Conservation (phyloP, 2,797 vertebrate species). For the Platyrinchus mystaceus region DNA sequence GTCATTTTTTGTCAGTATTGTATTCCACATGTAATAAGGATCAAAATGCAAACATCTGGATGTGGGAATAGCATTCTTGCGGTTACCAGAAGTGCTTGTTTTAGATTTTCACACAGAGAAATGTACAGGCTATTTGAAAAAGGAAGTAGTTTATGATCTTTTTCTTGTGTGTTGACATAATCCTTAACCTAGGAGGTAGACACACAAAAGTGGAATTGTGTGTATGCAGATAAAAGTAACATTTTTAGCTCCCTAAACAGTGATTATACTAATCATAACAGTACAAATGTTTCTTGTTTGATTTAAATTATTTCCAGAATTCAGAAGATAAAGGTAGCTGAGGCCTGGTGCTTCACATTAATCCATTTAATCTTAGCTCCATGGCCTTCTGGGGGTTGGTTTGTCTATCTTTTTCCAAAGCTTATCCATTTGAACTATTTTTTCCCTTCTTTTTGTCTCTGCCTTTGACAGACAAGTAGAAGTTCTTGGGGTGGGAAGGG, state of each 20-base stretch:
- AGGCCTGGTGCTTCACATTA: background rate
- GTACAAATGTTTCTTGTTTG: background rate
- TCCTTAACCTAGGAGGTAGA: background rate
- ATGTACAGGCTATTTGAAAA: background rate
- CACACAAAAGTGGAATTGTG: background rate
- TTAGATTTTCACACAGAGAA: background rate
- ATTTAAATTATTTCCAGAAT: background rate
- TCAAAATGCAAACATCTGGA: background rate
- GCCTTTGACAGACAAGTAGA: background rate
- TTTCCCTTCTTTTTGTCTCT: background rate
- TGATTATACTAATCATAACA: background rate
- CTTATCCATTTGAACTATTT: background rate
- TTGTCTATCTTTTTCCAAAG: background rate
- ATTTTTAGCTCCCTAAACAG: background rate
- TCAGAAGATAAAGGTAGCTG: background rate
- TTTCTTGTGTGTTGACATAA: background rate
- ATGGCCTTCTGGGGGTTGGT: background rate
- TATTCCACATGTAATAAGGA: background rate
- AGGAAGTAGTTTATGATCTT: background rate
- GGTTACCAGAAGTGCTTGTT: background rate
- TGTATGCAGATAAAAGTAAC: background rate
- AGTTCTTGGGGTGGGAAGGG: background rate
- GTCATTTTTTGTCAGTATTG: background rate
- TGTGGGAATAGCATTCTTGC: background rate
- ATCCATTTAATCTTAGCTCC: background rate